Evolutionary conservation across 2,113 vertebrate species (phyloP).

Genomic region (Muscicapa adusta): DNA sequence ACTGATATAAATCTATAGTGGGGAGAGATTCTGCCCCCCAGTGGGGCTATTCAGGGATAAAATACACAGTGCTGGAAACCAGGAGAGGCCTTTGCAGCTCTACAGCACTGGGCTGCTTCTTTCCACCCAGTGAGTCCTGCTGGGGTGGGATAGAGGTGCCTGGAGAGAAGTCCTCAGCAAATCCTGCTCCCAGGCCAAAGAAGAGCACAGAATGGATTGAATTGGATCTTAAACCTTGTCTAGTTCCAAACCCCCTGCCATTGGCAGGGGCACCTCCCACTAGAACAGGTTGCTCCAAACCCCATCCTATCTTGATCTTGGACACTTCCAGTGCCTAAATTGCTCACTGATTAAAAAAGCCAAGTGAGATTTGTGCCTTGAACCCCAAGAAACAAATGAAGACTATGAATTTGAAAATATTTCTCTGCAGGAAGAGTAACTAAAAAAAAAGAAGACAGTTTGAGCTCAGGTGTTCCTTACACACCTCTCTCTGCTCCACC

Average conservation of each 20-base stretch:
- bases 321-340: neutral
- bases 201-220: neutral
- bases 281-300: neutral
- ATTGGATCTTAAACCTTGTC: neutral
- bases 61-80: neutral
- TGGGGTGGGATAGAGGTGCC: neutral
- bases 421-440: neutral
- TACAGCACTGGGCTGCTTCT: neutral
- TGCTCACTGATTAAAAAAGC: neutral
- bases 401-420: neutral
- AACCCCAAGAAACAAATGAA: neutral
- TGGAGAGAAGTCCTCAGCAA: neutral
- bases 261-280: neutral
- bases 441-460: neutral
- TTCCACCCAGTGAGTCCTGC: neutral
- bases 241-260: fast-evolving
- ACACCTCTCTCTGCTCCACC: neutral
- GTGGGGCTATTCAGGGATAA: neutral
- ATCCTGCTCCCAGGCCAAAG: neutral
- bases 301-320: fast-evolving
- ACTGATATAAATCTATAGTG: neutral
- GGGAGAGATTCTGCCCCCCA: neutral
- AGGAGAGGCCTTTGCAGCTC: neutral
- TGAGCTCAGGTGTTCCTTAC: neutral
- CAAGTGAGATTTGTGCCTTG: neutral